phyloP scores from a whole-genome alignment of 2,113 vertebrate species.

The Hypanus sabinus region DNA sequence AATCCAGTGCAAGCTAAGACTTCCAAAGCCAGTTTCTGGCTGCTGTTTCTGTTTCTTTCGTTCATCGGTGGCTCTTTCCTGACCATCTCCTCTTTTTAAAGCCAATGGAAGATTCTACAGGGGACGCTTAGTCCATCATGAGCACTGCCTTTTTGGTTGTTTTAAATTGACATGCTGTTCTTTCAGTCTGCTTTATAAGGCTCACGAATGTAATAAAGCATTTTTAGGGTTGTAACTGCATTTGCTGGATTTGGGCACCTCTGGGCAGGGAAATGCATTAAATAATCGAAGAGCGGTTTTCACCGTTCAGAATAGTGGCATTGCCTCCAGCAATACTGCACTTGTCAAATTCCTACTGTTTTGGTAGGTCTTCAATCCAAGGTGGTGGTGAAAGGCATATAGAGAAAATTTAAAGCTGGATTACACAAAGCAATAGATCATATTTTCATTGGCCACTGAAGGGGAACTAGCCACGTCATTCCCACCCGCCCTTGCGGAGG shows the following conservation, averaged over 20 bases:
- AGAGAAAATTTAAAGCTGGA: not conserved
- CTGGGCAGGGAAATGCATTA: not conserved
- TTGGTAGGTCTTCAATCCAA: not conserved
- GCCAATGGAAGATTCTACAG: not conserved
- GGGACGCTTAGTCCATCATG: not conserved
- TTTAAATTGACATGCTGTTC: not conserved
- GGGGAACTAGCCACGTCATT: not conserved
- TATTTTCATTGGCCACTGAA: not conserved
- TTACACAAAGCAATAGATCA: not conserved
- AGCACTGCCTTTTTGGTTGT: slow-evolving; percentile 6
- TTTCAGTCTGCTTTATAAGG: not conserved
- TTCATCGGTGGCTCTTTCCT: not conserved
- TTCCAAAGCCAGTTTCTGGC: slow-evolving; percentile 17
- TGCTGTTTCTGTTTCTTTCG: slow-evolving; percentile 34
- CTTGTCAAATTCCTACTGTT: not conserved
- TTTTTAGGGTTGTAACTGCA: not conserved
- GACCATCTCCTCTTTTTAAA: not conserved
- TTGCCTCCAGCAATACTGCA: not conserved
- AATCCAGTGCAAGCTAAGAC: slow-evolving; percentile 50
- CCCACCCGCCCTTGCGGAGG: not conserved
- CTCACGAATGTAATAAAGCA: not conserved
- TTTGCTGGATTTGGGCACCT: not conserved
- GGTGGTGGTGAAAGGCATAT: not conserved
- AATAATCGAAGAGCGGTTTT: no score
- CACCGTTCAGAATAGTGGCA: no score